Evolutionary conservation across 2,797 vertebrate genomes (phyloP).

Genomic region (Dromococcyx pavoninus): DNA sequence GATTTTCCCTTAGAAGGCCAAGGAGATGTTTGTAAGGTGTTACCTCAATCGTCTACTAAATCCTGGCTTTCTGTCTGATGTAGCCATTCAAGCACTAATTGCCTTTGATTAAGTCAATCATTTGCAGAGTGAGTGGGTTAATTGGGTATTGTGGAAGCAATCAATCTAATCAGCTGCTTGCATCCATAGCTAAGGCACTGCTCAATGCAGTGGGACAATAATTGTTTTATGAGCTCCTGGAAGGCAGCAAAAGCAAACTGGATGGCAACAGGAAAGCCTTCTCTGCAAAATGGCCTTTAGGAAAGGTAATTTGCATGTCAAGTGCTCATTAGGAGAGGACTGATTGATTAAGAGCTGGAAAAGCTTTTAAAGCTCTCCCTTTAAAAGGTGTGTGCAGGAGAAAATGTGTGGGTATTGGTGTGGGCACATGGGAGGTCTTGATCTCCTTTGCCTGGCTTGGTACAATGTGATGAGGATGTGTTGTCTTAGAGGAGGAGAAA

Average conservation of each 20-base stretch:
- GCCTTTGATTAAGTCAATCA: conserved; percentile 67
- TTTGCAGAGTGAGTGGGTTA: conserved; percentile 58
- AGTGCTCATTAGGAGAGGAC: background rate
- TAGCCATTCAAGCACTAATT: conserved; percentile 54
- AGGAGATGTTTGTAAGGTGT: background rate
- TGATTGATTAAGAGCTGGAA: conserved; percentile 2
- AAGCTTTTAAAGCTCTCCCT: background rate
- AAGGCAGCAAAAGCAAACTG: conserved; percentile 52
- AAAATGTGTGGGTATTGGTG: background rate
- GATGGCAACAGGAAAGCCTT: conserved; percentile 24
- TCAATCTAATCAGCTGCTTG: conserved; percentile 58
- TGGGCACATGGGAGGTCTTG: background rate
- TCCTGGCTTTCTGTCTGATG: conserved; percentile 36
- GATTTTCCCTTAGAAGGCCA: background rate
- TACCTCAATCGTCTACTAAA: conserved; percentile 10
- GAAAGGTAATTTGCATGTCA: conserved; percentile 27
- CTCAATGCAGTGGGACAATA: conserved; percentile 34
- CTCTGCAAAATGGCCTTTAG: conserved; percentile 13
- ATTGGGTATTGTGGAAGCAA: conserved; percentile 70
- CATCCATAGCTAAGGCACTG: background rate
- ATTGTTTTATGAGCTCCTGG: conserved; percentile 58
- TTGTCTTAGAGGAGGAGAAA: background rate
- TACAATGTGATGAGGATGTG: background rate
- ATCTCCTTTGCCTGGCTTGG: background rate
- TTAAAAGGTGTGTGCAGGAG: rapidly evolving